phyloP scores from a whole-genome alignment of 2,113 vertebrate genomes.

The Pseudopipra pipra region DNA sequence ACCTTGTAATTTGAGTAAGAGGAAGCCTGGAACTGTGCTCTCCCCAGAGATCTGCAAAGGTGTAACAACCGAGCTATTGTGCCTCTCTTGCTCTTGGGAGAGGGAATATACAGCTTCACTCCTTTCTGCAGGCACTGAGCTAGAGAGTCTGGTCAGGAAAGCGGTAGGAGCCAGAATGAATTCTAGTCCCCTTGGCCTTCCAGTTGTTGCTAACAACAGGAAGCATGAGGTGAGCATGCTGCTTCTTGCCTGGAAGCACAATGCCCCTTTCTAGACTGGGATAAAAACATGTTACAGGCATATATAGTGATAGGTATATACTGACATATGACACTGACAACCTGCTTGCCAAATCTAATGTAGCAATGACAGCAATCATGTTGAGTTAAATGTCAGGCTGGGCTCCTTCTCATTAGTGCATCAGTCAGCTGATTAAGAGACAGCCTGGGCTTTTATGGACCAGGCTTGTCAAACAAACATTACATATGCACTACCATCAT shows the following conservation, averaged over 20 bases:
- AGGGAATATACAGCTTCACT: neutral
- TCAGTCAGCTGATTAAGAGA: neutral
- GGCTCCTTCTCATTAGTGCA: neutral
- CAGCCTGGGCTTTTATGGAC: fast-evolving
- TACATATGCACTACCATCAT: neutral
- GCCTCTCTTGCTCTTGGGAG: neutral
- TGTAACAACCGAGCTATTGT: neutral
- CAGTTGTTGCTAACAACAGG: neutral
- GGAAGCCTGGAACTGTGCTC: neutral
- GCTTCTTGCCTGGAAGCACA: neutral
- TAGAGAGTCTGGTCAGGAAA: neutral
- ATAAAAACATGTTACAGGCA: neutral
- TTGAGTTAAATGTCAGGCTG: neutral
- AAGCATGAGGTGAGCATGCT: neutral
- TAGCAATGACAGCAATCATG: neutral
- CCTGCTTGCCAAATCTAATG: neutral
- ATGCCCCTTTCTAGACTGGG: neutral
- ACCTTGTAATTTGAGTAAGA: conserved; percentile 35
- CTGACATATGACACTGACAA: neutral
- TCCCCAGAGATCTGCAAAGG: neutral
- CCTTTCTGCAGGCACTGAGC: neutral
- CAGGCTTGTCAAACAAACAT: neutral
- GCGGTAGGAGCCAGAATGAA: neutral
- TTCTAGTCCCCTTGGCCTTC: neutral
- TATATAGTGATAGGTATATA: fast-evolving